phyloP scores from a whole-genome alignment of 2,113 vertebrate species.

The Nicator chloris region DNA sequence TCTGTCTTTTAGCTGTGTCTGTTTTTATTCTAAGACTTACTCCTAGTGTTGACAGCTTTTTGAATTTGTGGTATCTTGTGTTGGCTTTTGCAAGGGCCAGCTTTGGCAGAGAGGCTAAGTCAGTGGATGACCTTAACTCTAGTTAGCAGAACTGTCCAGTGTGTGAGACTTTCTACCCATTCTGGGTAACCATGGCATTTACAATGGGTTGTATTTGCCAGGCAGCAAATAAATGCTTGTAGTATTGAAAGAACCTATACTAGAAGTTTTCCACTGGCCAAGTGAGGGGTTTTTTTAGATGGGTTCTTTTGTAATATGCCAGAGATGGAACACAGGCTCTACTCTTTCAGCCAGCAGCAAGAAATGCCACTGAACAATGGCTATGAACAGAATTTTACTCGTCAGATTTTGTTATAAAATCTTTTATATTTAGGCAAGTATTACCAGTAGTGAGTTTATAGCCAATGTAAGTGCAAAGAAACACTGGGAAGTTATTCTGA shows the following conservation, averaged over 20 bases:
- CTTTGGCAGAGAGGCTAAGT: constrained; percentile 22
- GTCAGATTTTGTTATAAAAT: constrained; percentile 68
- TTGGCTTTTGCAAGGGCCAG: constrained; percentile 66
- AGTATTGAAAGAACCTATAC: constrained; percentile 68
- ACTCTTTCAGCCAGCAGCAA: constrained; percentile 69
- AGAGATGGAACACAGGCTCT: constrained; percentile 59
- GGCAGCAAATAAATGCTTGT: constrained; percentile 65
- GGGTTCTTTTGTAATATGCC: constrained; percentile 56
- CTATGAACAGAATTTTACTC: constrained; percentile 70
- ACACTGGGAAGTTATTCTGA: constrained; percentile 56
- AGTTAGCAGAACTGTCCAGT: constrained; percentile 60
- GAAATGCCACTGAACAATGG: constrained; percentile 72
- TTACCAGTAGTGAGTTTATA: constrained; percentile 40
- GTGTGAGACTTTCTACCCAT: constrained; percentile 71
- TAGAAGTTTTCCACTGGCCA: constrained; percentile 68
- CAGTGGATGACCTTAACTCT: constrained; percentile 64
- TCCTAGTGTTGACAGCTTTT: constrained; percentile 57
- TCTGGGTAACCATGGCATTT: constrained; percentile 88
- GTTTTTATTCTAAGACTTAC: constrained; percentile 68
- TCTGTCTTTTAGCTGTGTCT: constrained; percentile 70
- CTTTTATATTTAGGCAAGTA: constrained; percentile 68
- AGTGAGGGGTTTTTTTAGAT: neutral
- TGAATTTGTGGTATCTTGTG: constrained; percentile 47
- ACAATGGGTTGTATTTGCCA: constrained; percentile 99
- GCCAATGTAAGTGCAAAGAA: constrained; percentile 41